Conservation (phyloP, 1,140 invertebrate species). For the Charaxes varanes region DNA sequence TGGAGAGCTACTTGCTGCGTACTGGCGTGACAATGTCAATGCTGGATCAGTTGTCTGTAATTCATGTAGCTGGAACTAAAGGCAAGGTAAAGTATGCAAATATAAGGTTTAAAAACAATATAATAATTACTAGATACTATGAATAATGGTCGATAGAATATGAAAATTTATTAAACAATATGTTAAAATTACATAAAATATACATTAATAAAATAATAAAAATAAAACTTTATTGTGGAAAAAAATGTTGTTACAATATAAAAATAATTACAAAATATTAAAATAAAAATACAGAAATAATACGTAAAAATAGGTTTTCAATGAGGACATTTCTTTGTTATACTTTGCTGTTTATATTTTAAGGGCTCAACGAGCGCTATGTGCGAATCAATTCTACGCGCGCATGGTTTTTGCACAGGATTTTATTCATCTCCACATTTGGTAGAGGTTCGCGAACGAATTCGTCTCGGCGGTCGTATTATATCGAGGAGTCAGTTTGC, state of each 20-base stretch:
- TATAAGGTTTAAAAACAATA: too few species aligned
- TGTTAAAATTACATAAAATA: too few species aligned
- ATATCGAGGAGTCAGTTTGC: slow-evolving; percentile 85
- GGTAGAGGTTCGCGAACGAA: slow-evolving; percentile 92
- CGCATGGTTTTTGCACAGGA: slow-evolving; percentile 92
- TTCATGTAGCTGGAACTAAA: slow-evolving; percentile 97
- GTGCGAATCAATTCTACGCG: slow-evolving; percentile 90
- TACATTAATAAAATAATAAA: too few species aligned
- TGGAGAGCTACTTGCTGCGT: slow-evolving; percentile 74
- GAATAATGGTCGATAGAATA: too few species aligned
- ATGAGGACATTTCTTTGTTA: slow-evolving; percentile 4
- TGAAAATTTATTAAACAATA: too few species aligned
- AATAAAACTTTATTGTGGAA: too few species aligned
- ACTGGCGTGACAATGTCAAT: slow-evolving; percentile 79
- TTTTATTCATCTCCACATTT: slow-evolving; percentile 98
- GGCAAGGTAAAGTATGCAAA: slow-evolving; percentile 89
- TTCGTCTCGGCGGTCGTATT: slow-evolving; percentile 89
- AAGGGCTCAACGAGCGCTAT: slow-evolving; percentile 94
- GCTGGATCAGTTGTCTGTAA: slow-evolving; percentile 84
- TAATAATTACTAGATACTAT: too few species aligned
- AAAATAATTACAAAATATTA: too few species aligned
- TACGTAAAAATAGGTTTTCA: not conserved
- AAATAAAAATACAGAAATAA: too few species aligned
- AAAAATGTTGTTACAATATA: too few species aligned
- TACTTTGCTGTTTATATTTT: not conserved